These are phyloP conservation scores for Sesamia nonagrioides DNA, from an alignment of 1,140 invertebrate genomes.

Conservation along the genomic window DNA sequence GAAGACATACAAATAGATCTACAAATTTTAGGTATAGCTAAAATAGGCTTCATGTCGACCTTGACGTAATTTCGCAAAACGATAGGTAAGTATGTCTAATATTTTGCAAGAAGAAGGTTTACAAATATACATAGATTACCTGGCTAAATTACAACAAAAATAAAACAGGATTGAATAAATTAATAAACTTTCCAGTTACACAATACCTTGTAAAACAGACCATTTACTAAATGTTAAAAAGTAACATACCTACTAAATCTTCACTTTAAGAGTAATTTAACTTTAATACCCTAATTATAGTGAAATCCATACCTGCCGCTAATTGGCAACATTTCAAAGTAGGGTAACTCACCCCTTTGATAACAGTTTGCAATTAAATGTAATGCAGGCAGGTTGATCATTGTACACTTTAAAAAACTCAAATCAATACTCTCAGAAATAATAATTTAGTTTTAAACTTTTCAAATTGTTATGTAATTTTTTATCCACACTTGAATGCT, in stretches of 20 bases:
- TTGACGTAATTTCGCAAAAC: neutral
- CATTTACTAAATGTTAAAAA: neutral
- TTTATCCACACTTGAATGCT: neutral
- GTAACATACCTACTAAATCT: neutral
- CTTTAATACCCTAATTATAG: constrained; percentile 26
- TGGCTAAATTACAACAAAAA: too few relatives aligned
- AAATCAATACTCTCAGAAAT: neutral
- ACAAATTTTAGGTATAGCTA: neutral
- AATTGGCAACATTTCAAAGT: constrained; percentile 42
- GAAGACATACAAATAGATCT: too few relatives aligned
- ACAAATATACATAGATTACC: too few relatives aligned
- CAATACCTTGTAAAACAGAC: neutral
- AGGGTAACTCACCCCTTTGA: constrained; percentile 39
- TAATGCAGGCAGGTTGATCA: constrained; percentile 2
- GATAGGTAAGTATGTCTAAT: too few relatives aligned
- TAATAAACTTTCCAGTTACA: too few relatives aligned
- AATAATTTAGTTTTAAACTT: neutral
- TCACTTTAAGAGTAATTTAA: neutral
- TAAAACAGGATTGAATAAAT: too few relatives aligned
- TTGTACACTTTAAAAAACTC: neutral
- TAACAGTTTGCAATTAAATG: constrained; percentile 40
- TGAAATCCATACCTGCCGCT: constrained; percentile 44
- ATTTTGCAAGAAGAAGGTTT: too few relatives aligned
- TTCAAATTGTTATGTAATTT: neutral
- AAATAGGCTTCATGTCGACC: neutral